Percentiles rank a stretch among this genome's conserved stretches.
Evolutionary conservation across 2,797 vertebrate species (phyloP).

Genomic region (Florisuga fusca): DNA sequence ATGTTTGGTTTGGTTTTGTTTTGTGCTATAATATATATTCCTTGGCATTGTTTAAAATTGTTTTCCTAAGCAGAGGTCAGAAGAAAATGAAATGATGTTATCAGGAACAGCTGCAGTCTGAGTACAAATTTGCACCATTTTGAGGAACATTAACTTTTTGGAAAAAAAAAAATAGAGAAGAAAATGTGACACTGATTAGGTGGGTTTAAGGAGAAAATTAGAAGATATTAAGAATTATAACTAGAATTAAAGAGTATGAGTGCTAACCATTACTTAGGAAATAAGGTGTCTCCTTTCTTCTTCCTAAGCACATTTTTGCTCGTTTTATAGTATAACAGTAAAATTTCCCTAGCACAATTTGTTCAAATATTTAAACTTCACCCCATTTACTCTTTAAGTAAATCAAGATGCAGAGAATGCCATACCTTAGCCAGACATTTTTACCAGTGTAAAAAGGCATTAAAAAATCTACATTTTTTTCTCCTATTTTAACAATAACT

Average conservation of each 20-base stretch:
- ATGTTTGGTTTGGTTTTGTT: background rate
- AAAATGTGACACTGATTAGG: background rate
- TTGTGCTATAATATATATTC: background rate
- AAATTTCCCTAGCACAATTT: slow-evolving; percentile 9
- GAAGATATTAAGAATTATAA: background rate
- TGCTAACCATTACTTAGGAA: background rate
- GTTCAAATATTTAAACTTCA: slow-evolving; percentile 42
- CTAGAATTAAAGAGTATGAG: background rate
- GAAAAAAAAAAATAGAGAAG: background rate
- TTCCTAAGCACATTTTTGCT: background rate
- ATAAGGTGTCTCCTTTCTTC: background rate
- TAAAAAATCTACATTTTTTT: background rate
- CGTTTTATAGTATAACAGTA: slow-evolving; percentile 20
- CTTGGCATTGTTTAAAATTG: background rate
- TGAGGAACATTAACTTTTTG: background rate
- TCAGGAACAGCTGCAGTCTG: background rate
- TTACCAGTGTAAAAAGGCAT: background rate
- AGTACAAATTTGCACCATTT: background rate
- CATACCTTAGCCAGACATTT: background rate
- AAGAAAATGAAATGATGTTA: background rate
- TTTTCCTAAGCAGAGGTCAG: slow-evolving; percentile 1
- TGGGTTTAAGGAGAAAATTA: background rate
- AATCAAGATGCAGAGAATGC: slow-evolving; percentile 50
- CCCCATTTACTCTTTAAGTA: slow-evolving; percentile 37
- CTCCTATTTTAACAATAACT: background rate